Percentiles rank a stretch among this genome's conserved stretches.
Evolutionary conservation across 2,113 vertebrate genomes (phyloP).

Genomic region (Callopanchax toddi): DNA sequence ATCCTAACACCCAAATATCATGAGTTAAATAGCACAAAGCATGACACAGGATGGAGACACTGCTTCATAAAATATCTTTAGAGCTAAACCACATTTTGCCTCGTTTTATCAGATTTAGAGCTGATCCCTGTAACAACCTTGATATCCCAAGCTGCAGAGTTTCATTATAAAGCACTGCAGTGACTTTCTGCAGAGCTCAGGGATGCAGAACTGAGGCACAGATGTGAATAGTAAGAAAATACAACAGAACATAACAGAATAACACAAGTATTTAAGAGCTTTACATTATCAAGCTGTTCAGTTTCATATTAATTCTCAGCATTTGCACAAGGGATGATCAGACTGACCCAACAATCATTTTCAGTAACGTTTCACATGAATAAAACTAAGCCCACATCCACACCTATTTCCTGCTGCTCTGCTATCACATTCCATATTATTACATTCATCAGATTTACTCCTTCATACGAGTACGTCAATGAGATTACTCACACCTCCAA

Average conservation of each 20-base stretch:
- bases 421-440: slow-evolving; percentile 20
- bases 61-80: neutral
- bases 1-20: neutral
- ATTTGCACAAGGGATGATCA: neutral
- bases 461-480: slow-evolving; percentile 32
- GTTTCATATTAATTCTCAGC: neutral
- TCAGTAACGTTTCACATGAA: neutral
- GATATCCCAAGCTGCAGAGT: slow-evolving; percentile 55
- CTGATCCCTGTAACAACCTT: slow-evolving; percentile 27
- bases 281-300: slow-evolving; percentile 22
- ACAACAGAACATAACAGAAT: slow-evolving; percentile 33
- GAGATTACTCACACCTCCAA: slow-evolving; percentile 49
- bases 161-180: slow-evolving; percentile 61
- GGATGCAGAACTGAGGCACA: slow-evolving; percentile 45
- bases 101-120: slow-evolving; percentile 23
- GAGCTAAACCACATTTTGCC: slow-evolving; percentile 44
- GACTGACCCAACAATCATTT: neutral
- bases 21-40: neutral
- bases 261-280: no score
- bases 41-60: neutral
- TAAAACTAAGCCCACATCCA: neutral
- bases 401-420: slow-evolving; percentile 19
- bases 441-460: slow-evolving; percentile 33
- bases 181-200: slow-evolving; percentile 70
- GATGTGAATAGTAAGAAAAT: slow-evolving; percentile 27